Base-by-base conservation (phyloP, 2,797 vertebrate species). In the Clarias pachynema region DNA sequence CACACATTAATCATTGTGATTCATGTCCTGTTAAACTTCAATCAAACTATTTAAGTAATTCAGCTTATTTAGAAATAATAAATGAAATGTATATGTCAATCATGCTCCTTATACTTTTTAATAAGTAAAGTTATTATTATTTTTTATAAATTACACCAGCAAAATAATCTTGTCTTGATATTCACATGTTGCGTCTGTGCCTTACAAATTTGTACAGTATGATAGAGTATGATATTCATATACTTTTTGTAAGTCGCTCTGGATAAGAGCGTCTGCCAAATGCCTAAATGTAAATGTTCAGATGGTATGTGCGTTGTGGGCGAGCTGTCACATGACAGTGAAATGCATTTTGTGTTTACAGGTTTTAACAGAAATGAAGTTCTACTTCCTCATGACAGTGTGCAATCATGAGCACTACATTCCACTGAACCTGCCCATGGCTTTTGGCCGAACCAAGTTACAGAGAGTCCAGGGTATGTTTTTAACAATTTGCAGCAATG, bases 331-430 rank as follows among this genome's bases (percentile, higher is more conserved):
- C 14, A 3, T 40, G 66, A 68, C 18, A 40, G 15, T 57, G 18
- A 34, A 49, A 20, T 86, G 8, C 20, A 20, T 53, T 29, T 53
- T 66, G 16, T 15, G 20, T 81, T 44, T 3, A 2, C 91, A 99
- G 98, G 94, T 96, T 79, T 94, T 99, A 91, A 95, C 94, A 57
- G 97, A 99, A 91, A 97, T 99, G 95, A 99, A 99, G 88, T 98
- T 99, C 93, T 97, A 99, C 82, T 99, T 99, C 91, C 94, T 99
- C 86, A 97, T 98, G 95, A 95, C 96, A 0, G 82, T 98, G 88
- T 98, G 97, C 78, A 98, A 96, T 90, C 97, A 99, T 0, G 98
- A 99, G 86, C 98, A 99, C 93, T 99, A 97, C 93, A 97, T 99
- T 90, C 98, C 98, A 53, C 94, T 99, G 22, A 99, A 99, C 90